Conservation (phyloP, 2,113 vertebrate species). For the Trematomus loennbergii region DNA sequence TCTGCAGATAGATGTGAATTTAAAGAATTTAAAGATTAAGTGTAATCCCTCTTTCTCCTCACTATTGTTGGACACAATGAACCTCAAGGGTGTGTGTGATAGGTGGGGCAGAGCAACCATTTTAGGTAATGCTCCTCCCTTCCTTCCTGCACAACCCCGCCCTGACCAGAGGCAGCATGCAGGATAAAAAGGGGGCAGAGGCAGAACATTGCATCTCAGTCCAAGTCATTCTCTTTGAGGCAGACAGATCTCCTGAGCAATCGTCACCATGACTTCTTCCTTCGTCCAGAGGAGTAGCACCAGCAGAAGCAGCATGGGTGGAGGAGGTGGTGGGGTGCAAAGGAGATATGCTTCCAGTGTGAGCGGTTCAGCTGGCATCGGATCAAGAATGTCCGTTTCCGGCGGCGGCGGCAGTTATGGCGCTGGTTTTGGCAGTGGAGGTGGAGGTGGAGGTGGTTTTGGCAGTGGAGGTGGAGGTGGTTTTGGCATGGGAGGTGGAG, state of each 20-base stretch:
- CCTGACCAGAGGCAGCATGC: constrained; percentile 35
- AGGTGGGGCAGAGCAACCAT: constrained; percentile 18
- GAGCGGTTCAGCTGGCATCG: constrained; percentile 62
- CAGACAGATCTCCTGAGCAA: constrained; percentile 57
- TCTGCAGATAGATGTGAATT: background rate
- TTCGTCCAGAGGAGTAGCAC: background rate
- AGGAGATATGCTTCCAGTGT: constrained; percentile 56
- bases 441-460: constrained; percentile 2
- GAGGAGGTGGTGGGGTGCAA: background rate
- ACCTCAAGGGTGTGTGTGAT: constrained; percentile 12
- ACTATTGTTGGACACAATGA: background rate
- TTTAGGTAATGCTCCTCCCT: constrained; percentile 48
- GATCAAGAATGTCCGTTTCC: constrained; percentile 63
- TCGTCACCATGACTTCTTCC: constrained; percentile 1
- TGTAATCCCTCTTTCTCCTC: constrained; percentile 22
- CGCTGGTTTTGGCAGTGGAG: constrained; percentile 18
- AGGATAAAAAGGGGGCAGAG: constrained; percentile 72
- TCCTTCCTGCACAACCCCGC: constrained; percentile 27
- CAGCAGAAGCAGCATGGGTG: background rate
- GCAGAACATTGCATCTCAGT: constrained; percentile 49
- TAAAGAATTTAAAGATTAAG: background rate
- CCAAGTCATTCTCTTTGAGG: constrained; percentile 53
- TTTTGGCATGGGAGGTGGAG: background rate
- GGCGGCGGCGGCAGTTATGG: background rate
- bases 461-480: background rate